Evolutionary conservation across 2,888 invertebrate species (phyloP).

Genomic region (Dimorphilus gyrociliatus): DNA sequence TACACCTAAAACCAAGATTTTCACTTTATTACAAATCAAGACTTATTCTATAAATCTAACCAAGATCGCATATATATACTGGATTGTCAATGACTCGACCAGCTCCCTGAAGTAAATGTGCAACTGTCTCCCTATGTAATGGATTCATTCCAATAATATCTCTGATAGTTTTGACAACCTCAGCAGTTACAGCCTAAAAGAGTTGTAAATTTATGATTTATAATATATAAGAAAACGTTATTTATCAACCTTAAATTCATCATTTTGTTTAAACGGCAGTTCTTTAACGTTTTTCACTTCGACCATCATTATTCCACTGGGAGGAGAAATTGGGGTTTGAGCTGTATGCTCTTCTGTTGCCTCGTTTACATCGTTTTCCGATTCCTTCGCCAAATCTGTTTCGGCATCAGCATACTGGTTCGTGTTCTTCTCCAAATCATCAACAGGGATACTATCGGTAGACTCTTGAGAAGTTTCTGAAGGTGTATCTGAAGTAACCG

Average conservation of each 20-base stretch:
- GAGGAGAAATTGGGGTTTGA: not conserved
- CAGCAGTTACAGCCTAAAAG: conserved; percentile 67
- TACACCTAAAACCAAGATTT: conserved; percentile 42
- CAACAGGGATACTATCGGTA: too few species aligned
- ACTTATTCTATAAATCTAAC: too few species aligned
- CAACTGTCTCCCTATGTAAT: conserved; percentile 83
- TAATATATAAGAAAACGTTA: too few species aligned
- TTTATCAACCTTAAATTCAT: conserved; percentile 66
- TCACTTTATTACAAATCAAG: not conserved
- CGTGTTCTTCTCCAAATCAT: too few species aligned
- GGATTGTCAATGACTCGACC: conserved; percentile 96
- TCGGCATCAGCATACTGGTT: too few species aligned
- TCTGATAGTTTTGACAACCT: conserved; percentile 86
- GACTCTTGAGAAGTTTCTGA: too few species aligned
- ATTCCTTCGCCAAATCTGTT: too few species aligned
- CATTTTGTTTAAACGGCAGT: conserved; percentile 70
- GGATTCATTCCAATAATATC: conserved; percentile 94
- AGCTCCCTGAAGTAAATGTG: conserved; percentile 90
- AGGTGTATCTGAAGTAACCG: too few species aligned
- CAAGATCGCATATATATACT: conserved; percentile 85
- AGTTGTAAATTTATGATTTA: too few species aligned
- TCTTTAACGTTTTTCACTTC: conserved; percentile 82
- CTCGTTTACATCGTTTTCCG: conserved; percentile 1
- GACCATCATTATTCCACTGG: conserved; percentile 52
- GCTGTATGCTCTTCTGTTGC: not conserved